Evolutionary conservation across 2,113 vertebrate species (phyloP), one percentile per base, ranked within the genome.

Genomic region (Sander lucioperca): DNA sequence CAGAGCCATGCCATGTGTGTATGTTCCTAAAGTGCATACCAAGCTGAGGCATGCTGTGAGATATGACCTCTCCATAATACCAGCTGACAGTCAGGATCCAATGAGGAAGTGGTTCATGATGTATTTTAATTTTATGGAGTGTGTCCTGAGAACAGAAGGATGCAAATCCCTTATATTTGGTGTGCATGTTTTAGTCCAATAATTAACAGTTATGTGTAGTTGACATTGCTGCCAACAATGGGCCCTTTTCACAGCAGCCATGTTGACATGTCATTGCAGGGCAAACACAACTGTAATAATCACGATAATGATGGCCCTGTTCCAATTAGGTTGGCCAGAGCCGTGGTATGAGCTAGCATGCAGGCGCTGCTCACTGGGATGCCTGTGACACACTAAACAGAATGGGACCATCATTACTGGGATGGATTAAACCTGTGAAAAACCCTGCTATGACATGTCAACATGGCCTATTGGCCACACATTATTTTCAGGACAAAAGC

Each of bases 131-230:
- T 59, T 78, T 65, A 58, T 83, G 78, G 74, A 54, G 5, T 18
- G 21, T 57, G 27, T 67, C 58, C 74, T 63, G 30, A 75, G 74
- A 86, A 78, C 73, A 83, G 11, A 67, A 23, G n/a, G 63, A 74
- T 61, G 23, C 21, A 27, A 4, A 48, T 45, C 45, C 19, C 56
- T 51, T 18, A 18, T 5, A 61, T 51, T 74, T 53, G 45, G 21
- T 58, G 36, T 57, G 1, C 3, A 16, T 57, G 14, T 27, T 18
- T 6, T 39, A 57, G 33, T 25, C 33, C 8, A 43, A 25, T 56
- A 5, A 25, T 57, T 6, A 25, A 18, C 10, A 70, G 16, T 33
- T 14, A 15, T 9, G 12, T n/a, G 1, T n/a, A 21, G 48, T 33
- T 68, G 47, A 48, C 25, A 18, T 18, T 18, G 18, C 27, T 6